Percentiles rank a stretch among this genome's conserved stretches.
These are phyloP conservation scores for Meriones unguiculatus DNA, from an alignment of 2,113 vertebrate genomes.

Conservation along the genomic window DNA sequence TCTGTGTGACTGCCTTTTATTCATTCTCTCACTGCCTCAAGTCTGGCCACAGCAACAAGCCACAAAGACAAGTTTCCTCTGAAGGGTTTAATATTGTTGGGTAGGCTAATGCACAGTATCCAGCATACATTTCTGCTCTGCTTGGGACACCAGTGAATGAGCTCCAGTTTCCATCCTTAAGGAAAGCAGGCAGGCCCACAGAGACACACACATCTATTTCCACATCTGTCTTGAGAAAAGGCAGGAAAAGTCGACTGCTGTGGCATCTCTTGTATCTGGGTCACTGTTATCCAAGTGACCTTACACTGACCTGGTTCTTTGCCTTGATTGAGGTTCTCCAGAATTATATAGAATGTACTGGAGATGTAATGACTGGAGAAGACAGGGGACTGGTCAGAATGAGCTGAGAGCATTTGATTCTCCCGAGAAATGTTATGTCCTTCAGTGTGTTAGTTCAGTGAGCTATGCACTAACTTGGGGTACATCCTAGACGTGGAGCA, in stretches of 20 bases:
- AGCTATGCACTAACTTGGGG: neutral
- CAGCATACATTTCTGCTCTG: neutral
- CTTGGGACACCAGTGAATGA: neutral
- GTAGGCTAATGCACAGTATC: neutral
- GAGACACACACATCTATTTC: neutral
- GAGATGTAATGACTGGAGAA: neutral
- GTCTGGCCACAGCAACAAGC: neutral
- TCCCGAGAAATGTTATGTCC: neutral
- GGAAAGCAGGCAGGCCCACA: neutral
- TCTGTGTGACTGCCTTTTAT: neutral
- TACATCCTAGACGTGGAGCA: no score
- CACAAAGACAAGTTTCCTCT: neutral
- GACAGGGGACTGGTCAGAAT: neutral
- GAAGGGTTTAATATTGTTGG: neutral
- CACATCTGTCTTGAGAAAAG: no score
- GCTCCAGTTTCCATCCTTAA: neutral
- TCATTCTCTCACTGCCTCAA: neutral
- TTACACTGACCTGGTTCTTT: neutral
- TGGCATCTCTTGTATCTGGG: neutral
- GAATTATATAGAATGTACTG: no score
- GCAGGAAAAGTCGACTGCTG: fast-evolving
- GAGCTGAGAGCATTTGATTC: neutral
- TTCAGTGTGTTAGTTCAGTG: neutral
- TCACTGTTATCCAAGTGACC: neutral
- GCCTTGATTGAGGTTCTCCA: neutral